A percentile compares a stretch with the other conserved stretches of the same genome.
Conservation (phyloP, 2,888 invertebrate species). For the Parnassius smintheus region DNA sequence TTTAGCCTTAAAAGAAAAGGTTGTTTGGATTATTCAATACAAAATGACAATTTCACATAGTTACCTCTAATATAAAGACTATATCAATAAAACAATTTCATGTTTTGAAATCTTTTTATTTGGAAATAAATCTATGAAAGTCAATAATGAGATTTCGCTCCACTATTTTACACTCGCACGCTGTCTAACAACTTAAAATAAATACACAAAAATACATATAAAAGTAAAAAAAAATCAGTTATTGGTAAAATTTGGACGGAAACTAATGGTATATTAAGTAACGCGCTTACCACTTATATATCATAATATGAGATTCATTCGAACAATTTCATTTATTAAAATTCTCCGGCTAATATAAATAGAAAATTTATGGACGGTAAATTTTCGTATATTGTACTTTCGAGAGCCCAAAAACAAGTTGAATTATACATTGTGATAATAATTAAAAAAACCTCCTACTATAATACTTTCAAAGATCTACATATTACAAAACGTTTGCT, state of each 20-base stretch:
- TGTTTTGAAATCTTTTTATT: slow-evolving; percentile 54
- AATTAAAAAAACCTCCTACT: slow-evolving; percentile 8
- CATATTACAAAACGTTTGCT: neutral
- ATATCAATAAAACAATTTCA: slow-evolving; percentile 22
- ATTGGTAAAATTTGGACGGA: slow-evolving; percentile 77
- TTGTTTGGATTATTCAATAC: too few species aligned
- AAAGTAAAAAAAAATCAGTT: slow-evolving; percentile 67
- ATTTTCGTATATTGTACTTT: slow-evolving; percentile 44
- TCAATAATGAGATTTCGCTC: slow-evolving; percentile 54
- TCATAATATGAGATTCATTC: slow-evolving; percentile 51
- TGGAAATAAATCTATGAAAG: slow-evolving; percentile 66
- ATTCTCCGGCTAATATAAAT: slow-evolving; percentile 5
- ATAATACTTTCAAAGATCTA: slow-evolving; percentile 11
- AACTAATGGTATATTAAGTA: slow-evolving; percentile 68
- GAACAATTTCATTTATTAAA: slow-evolving; percentile 26
- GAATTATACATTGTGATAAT: neutral
- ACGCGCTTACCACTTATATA: slow-evolving; percentile 46
- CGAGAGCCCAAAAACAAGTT: slow-evolving; percentile 9
- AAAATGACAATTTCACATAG: too few species aligned
- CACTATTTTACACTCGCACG: slow-evolving; percentile 51
- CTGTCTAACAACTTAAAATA: slow-evolving; percentile 55
- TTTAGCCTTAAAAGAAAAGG: too few species aligned
- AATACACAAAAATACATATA: slow-evolving; percentile 56
- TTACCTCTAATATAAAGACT: neutral
- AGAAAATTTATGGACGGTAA: slow-evolving; percentile 50